Evolutionary conservation across 2,797 vertebrate species (phyloP).

Genomic region (Alcedo atthis): DNA sequence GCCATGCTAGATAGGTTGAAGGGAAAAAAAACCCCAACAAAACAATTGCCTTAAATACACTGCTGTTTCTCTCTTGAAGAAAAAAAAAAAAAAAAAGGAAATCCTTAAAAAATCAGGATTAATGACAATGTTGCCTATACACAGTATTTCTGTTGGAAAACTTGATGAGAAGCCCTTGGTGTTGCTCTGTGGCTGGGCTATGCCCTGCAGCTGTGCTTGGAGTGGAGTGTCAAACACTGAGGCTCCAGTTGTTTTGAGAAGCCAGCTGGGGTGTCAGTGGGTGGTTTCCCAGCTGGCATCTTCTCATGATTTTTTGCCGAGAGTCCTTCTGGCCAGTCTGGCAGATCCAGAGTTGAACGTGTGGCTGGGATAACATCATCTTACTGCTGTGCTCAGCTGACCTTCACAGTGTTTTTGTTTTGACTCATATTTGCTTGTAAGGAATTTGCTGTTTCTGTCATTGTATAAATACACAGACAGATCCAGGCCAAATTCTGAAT

Average conservation of each 20-base stretch:
- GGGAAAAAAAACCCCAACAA: background rate
- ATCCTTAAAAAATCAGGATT: slow-evolving; percentile 28
- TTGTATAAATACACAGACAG: slow-evolving; percentile 16
- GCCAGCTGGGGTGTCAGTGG: slow-evolving; percentile 48
- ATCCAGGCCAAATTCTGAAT: slow-evolving; percentile 8
- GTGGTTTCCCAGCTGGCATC: slow-evolving; percentile 66
- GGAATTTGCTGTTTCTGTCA: slow-evolving; percentile 55
- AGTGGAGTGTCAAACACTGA: slow-evolving; percentile 2
- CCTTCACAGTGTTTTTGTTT: slow-evolving; percentile 58
- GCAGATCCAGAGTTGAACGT: slow-evolving; percentile 1
- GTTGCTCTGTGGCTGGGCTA: background rate
- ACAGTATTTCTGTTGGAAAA: slow-evolving; percentile 28
- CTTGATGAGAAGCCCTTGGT: background rate
- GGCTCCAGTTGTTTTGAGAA: slow-evolving; percentile 57
- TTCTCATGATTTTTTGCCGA: slow-evolving; percentile 16
- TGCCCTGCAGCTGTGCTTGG: slow-evolving; percentile 44
- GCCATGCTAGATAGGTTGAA: background rate
- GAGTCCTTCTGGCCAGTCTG: background rate
- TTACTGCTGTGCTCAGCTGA: slow-evolving; percentile 50
- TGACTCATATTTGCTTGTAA: slow-evolving; percentile 58
- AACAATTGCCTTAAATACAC: background rate
- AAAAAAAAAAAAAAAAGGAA: background rate
- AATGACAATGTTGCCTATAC: background rate
- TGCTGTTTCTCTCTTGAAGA: background rate
- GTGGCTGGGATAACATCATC: slow-evolving; percentile 30